Evolutionary conservation across 2,113 vertebrate genomes (phyloP).

Genomic region (Embiotoca jacksoni): DNA sequence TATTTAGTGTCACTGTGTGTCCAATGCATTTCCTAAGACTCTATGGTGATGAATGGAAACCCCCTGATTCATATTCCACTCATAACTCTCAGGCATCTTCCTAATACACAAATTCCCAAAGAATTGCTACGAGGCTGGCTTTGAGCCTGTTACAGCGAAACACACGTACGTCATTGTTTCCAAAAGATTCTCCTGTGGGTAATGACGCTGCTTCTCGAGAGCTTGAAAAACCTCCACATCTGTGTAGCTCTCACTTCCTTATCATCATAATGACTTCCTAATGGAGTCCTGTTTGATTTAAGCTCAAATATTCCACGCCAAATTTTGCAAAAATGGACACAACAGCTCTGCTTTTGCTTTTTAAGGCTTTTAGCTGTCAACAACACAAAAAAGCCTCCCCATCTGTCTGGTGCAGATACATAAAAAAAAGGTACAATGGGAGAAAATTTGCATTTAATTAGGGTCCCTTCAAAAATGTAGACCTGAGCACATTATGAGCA

Average conservation of each 20-base stretch:
- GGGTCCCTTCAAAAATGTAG: not conserved
- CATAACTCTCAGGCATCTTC: not conserved
- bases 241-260: constrained; percentile 44
- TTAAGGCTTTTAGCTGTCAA: constrained; percentile 46
- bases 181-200: constrained; percentile 27
- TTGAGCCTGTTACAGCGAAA: not conserved
- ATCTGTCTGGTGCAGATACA: constrained; percentile 38
- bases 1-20: constrained; percentile 12
- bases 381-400: constrained; percentile 22
- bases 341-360: constrained; percentile 12
- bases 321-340: constrained; percentile 47
- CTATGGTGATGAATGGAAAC: not conserved
- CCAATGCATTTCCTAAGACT: constrained; percentile 4
- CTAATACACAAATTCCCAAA: constrained; percentile 21
- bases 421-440: constrained; percentile 22
- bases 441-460: constrained; percentile 52
- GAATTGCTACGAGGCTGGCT: constrained; percentile 10
- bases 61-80: constrained; percentile 21
- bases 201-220: constrained; percentile 36
- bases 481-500: not conserved
- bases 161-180: constrained; percentile 16
- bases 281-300: constrained; percentile 62
- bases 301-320: constrained; percentile 33
- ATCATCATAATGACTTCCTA: constrained; percentile 59
- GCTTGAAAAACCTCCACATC: constrained; percentile 26